A percentile compares a stretch with the other conserved stretches of the same genome.
Evolutionary conservation across 1,140 invertebrate genomes (phyloP).

Genomic region (Apis mellifera): Amel_HAv3.1 CM009943.2:4962501-4963000

Average conservation of each 20-base stretch:
- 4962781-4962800: conserved; percentile 50
- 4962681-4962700: too few species aligned
- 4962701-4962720: too few species aligned
- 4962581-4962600: too few species aligned
- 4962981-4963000: conserved; percentile 51
- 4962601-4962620: too few species aligned
- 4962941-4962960: conserved; percentile 13
- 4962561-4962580: background rate
- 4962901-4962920: background rate
- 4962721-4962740: background rate
- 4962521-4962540: conserved; percentile 9
- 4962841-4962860: conserved; percentile 71
- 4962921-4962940: conserved; percentile 34
- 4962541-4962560: background rate
- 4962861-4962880: conserved; percentile 58
- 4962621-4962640: too few species aligned
- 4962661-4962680: too few species aligned
- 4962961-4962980: conserved; percentile 67
- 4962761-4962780: conserved; percentile 5
- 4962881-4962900: background rate
- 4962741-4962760: background rate
- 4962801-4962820: conserved; percentile 39
- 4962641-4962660: background rate
- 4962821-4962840: conserved; percentile 65
- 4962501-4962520: background rate